A percentile compares a stretch with the other conserved stretches of the same genome.
Conservation (phyloP, 2,113 vertebrate species). For the Bettongia penicillata region DNA sequence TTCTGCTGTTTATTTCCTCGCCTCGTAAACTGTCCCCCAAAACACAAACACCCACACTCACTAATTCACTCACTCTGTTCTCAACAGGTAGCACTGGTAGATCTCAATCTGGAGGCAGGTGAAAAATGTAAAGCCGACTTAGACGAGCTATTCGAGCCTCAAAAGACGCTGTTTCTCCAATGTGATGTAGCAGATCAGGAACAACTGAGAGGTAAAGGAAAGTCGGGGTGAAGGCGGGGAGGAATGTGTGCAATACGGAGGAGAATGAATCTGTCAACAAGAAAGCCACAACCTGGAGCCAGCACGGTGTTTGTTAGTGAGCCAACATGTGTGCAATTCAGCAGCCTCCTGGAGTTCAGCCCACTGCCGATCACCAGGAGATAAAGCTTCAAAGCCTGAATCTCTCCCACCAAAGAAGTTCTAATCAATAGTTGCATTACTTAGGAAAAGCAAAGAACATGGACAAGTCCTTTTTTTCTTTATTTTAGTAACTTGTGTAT, state of each 20-base stretch:
- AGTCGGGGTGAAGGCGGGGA: too few species aligned
- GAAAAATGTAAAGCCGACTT: conserved; percentile 88
- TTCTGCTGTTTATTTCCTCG: not conserved
- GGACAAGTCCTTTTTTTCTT: not conserved
- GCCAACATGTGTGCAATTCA: not conserved
- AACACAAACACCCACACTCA: too few species aligned
- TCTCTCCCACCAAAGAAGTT: not conserved
- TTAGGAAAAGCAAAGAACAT: not conserved
- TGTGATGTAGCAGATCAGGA: conserved; percentile 92
- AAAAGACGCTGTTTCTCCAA: conserved; percentile 88
- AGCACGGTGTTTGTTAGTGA: not conserved
- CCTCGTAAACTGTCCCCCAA: fast-evolving
- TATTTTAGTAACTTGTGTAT: not conserved
- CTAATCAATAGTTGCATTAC: not conserved
- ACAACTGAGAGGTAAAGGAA: conserved; percentile 89
- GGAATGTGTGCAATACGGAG: not conserved
- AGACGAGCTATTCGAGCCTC: conserved; percentile 89
- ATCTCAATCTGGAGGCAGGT: conserved; percentile 89
- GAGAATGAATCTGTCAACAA: not conserved
- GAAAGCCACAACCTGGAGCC: conserved; percentile 27
- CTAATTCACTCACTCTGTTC: not conserved
- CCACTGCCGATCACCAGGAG: not conserved
- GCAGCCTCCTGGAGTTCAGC: not conserved
- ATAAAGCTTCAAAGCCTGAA: not conserved
- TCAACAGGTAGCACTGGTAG: conserved; percentile 89